These are phyloP conservation scores for Thalassoma bifasciatum DNA, from an alignment of 2,113 vertebrate species.

Conservation along the genomic window DNA sequence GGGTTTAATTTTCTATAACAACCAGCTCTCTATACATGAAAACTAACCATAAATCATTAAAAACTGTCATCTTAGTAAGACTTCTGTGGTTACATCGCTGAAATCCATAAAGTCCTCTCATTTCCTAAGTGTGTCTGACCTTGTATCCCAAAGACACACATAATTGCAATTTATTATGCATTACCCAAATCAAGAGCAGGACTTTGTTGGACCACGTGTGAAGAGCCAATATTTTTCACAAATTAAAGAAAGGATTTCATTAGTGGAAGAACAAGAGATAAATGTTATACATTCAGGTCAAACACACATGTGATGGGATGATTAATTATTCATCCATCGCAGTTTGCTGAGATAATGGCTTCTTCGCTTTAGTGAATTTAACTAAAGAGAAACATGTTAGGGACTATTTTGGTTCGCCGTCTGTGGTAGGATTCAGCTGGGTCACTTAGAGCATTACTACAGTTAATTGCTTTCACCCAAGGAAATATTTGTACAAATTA, in stretches of 20 bases:
- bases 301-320: slow-evolving; percentile 77
- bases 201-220: slow-evolving; percentile 37
- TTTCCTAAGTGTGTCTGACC: slow-evolving; percentile 62
- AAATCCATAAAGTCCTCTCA: too few species aligned
- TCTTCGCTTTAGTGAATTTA: slow-evolving; percentile 70
- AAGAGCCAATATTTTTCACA: slow-evolving; percentile 57
- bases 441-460: slow-evolving; percentile 58
- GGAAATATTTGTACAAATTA: slow-evolving; percentile 79
- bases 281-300: slow-evolving; percentile 75
- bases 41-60: too few species aligned
- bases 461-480: slow-evolving; percentile 73
- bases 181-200: slow-evolving; percentile 54
- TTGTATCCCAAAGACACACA: slow-evolving; percentile 49
- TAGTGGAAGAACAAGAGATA: slow-evolving; percentile 51
- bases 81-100: too few species aligned
- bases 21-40: too few species aligned
- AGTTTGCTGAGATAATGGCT: slow-evolving; percentile 78
- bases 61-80: too few species aligned
- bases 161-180: slow-evolving; percentile 69
- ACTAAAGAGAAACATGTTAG: slow-evolving; percentile 63
- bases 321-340: slow-evolving; percentile 80
- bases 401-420: slow-evolving; percentile 59
- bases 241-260: slow-evolving; percentile 74
- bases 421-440: slow-evolving; percentile 53
- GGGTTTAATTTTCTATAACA: too few species aligned